phyloP scores from a whole-genome alignment of 2,888 invertebrate species.

The Metellina segmentata region DNA sequence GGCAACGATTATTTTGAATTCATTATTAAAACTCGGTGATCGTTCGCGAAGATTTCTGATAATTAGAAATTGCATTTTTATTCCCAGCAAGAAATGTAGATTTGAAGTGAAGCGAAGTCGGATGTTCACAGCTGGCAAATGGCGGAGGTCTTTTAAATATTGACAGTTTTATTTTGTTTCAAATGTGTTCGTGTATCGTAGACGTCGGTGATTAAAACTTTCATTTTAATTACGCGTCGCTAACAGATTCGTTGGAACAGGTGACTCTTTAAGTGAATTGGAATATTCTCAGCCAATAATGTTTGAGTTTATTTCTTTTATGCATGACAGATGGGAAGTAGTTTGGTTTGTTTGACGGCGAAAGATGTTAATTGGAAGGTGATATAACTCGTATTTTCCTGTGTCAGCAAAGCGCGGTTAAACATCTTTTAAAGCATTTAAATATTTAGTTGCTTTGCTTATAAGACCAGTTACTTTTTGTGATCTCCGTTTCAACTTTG shows the following conservation, averaged over 20 bases:
- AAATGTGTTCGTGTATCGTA: neutral
- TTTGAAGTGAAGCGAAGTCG: neutral
- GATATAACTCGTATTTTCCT: no score
- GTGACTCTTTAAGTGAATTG: neutral
- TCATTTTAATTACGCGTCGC: neutral
- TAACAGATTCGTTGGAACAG: neutral
- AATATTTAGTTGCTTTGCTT: no score
- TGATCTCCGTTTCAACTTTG: no score
- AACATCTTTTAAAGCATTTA: no score
- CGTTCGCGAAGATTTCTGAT: neutral
- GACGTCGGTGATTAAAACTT: neutral
- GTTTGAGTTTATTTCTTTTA: neutral
- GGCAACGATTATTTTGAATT: conserved; percentile 34
- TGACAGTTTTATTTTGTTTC: neutral
- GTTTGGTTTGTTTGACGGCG: neutral
- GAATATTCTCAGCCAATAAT: neutral
- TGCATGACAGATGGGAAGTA: neutral
- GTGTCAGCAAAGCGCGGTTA: no score
- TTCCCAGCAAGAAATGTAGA: neutral
- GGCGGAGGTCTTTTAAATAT: neutral
- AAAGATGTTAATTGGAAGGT: neutral
- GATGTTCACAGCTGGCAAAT: neutral
- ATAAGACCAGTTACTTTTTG: no score
- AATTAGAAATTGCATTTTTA: conserved; percentile 28
- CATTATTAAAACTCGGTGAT: conserved; percentile 11